Percentiles rank a stretch among this genome's conserved stretches.
phyloP scores from a whole-genome alignment of 2,888 invertebrate genomes.

The Bedellia somnulentella region DNA sequence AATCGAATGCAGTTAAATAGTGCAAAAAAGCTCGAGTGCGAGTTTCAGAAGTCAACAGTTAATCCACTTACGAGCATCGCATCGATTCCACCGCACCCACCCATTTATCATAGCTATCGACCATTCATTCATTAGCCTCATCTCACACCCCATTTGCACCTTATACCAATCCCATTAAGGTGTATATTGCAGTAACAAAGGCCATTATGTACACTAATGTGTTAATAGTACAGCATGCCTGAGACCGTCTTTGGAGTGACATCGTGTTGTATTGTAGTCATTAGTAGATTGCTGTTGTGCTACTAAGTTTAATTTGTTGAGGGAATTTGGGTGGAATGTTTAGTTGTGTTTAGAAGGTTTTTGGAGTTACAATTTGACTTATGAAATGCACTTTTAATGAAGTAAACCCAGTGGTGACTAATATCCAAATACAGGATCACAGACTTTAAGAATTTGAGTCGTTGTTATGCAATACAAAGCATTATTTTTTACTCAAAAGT shows the following conservation, averaged over 20 bases:
- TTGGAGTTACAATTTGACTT: too few species aligned
- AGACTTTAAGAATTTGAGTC: too few species aligned
- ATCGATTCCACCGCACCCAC: slow-evolving; percentile 34
- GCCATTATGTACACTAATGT: slow-evolving; percentile 24
- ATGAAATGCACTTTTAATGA: too few species aligned
- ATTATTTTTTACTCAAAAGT: too few species aligned
- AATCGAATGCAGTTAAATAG: too few species aligned
- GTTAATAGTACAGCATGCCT: slow-evolving; percentile 17
- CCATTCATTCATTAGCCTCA: slow-evolving; percentile 29
- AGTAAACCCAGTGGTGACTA: too few species aligned
- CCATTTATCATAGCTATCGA: slow-evolving; percentile 37
- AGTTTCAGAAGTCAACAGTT: slow-evolving; percentile 9
- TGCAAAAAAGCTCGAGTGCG: too few species aligned
- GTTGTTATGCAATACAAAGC: too few species aligned
- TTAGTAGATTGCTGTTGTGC: slow-evolving; percentile 32
- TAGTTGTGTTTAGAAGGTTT: too few species aligned
- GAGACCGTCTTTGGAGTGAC: slow-evolving; percentile 4
- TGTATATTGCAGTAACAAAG: slow-evolving; percentile 23
- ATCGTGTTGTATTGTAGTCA: slow-evolving; percentile 16
- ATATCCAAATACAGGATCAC: too few species aligned
- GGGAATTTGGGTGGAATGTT: too few species aligned
- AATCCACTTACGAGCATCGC: slow-evolving; percentile 30
- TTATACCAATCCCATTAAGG: slow-evolving; percentile 24
- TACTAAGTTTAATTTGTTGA: too few species aligned
- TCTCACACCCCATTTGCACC: slow-evolving; percentile 25